Evolutionary conservation across 2,888 invertebrate genomes (phyloP).

Genomic region (Chrysotoxum bicinctum): DNA sequence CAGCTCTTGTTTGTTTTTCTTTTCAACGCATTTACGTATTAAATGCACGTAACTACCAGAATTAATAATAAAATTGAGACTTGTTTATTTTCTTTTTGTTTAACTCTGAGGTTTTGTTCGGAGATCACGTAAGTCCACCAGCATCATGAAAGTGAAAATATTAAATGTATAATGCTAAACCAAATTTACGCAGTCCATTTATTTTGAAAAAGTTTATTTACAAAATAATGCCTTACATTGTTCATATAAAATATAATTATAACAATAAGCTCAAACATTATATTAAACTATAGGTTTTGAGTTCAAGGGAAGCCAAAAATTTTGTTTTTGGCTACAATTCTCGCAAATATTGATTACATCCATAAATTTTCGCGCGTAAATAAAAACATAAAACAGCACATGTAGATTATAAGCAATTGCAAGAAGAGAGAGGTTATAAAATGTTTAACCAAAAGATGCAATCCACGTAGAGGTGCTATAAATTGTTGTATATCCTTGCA

Average conservation of each 20-base stretch:
- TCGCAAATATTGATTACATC: conserved; percentile 5
- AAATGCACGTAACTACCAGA: conserved; percentile 8
- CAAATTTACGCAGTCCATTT: not conserved
- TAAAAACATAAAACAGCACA: not conserved
- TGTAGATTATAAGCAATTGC: conserved; percentile 11
- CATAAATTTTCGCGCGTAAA: conserved; percentile 1
- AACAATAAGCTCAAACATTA: not conserved
- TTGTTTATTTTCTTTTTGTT: not conserved
- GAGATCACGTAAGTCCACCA: not conserved
- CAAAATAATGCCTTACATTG: not conserved
- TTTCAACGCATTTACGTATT: conserved; percentile 1
- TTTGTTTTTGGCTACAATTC: not conserved
- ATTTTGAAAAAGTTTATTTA: conserved; percentile 1
- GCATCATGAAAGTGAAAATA: conserved; percentile 20
- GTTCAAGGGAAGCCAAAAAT: conserved; percentile 5
- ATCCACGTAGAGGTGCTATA: conserved; percentile 18
- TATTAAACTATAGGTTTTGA: not conserved
- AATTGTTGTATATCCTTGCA: conserved; percentile 8
- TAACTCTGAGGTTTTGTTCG: not conserved
- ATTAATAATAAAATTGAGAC: not conserved
- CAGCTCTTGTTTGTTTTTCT: not conserved
- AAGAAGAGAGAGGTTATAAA: not conserved
- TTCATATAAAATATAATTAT: conserved; percentile 5
- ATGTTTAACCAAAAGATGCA: not conserved
- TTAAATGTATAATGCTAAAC: not conserved